These are phyloP conservation scores for Watsonalla cultraria DNA, from an alignment of 2,888 invertebrate genomes.

Conservation along the genomic window DNA sequence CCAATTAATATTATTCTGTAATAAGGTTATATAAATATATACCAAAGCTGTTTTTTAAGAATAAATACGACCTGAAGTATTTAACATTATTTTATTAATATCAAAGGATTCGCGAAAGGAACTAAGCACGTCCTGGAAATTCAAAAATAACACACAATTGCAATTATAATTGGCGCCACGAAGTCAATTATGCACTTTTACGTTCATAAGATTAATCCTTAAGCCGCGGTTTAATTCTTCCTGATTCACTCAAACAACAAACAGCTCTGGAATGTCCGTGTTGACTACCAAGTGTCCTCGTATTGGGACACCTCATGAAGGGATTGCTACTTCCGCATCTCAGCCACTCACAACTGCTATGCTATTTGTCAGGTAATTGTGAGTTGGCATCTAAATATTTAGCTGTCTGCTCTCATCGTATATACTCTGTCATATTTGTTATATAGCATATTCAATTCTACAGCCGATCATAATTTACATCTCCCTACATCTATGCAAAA, in stretches of 20 bases:
- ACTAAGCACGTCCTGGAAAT: not conserved
- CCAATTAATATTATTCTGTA: too few species aligned
- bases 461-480: too few species aligned
- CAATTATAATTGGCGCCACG: not conserved
- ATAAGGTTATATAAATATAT: too few species aligned
- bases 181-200: not conserved
- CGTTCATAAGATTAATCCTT: not conserved
- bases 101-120: not conserved
- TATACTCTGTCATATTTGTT: too few species aligned
- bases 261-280: not conserved
- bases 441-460: too few species aligned
- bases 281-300: not conserved
- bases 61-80: too few species aligned
- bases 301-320: not conserved
- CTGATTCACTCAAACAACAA: not conserved
- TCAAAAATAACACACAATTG: not conserved
- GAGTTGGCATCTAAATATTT: too few species aligned
- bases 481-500: too few species aligned
- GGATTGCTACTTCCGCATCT: not conserved
- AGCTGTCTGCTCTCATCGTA: too few species aligned
- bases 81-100: not conserved
- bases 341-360: not conserved
- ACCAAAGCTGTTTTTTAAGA: too few species aligned
- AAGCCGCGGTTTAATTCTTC: not conserved
- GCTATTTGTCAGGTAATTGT: too few species aligned